A percentile compares a stretch with the other conserved stretches of the same genome.
Evolutionary conservation across 2,797 vertebrate genomes (phyloP).

Genomic region (Cirrhinus mrigala): DNA sequence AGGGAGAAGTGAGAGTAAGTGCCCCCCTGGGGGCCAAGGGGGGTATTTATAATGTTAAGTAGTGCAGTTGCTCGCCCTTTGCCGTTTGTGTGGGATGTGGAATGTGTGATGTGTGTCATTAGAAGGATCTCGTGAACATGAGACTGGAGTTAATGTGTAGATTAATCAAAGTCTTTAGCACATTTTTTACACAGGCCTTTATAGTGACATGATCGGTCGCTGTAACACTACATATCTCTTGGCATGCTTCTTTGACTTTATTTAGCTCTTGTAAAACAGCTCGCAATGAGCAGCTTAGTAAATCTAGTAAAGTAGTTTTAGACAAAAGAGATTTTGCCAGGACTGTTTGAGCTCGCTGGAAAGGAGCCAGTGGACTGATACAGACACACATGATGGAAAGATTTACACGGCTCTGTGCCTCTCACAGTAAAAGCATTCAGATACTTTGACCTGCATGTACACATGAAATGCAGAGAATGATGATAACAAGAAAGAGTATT

Average conservation of each 20-base stretch:
- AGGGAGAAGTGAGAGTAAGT: slow-evolving; percentile 65
- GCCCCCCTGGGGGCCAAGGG: slow-evolving; percentile 59
- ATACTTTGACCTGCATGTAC: slow-evolving; percentile 17
- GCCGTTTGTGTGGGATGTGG: slow-evolving; percentile 37
- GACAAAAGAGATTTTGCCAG: slow-evolving; percentile 21
- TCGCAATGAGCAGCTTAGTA: slow-evolving; percentile 11
- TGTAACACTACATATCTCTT: slow-evolving; percentile 6
- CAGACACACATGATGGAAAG: slow-evolving; percentile 11
- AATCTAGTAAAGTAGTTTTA: slow-evolving; percentile 26
- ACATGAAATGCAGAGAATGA: background rate
- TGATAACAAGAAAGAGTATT: slow-evolving; percentile 6
- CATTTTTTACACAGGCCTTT: slow-evolving; percentile 24
- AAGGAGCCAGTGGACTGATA: slow-evolving; percentile 8
- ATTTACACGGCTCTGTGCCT: background rate
- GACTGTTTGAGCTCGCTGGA: background rate
- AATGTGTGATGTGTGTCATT: slow-evolving; percentile 50
- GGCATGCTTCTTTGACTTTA: slow-evolving; percentile 32
- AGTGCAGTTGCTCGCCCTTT: slow-evolving; percentile 57
- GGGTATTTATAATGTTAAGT: slow-evolving; percentile 62
- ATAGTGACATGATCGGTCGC: background rate
- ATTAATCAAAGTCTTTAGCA: slow-evolving; percentile 41
- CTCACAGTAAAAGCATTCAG: slow-evolving; percentile 11
- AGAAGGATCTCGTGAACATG: slow-evolving; percentile 28
- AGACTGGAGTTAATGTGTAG: slow-evolving; percentile 13
- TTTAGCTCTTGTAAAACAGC: slow-evolving; percentile 31